phyloP scores from a whole-genome alignment of 2,113 vertebrate genomes.

The Otis tarda region DNA sequence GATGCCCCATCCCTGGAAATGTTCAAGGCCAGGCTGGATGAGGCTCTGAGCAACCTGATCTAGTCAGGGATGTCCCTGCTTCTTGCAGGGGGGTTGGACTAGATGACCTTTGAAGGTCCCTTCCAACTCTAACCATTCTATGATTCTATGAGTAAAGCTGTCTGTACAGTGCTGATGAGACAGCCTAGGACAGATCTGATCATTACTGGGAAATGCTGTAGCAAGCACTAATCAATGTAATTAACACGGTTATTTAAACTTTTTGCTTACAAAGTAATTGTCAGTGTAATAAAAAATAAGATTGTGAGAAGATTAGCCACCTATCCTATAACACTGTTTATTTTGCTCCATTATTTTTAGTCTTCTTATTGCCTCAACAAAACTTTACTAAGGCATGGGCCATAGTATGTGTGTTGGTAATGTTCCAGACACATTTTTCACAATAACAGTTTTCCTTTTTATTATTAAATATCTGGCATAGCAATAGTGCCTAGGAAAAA shows the following conservation, averaged over 20 bases:
- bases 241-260: conserved; percentile 63
- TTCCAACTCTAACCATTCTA: no score
- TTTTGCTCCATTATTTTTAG: conserved; percentile 49
- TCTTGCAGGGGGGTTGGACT: no score
- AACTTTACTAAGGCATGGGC: background rate
- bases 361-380: conserved; percentile 43
- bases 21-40: no score
- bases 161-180: background rate
- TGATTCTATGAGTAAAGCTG: no score
- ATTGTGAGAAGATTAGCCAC: conserved; percentile 56
- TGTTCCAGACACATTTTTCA: conserved; percentile 35
- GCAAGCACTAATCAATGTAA: conserved; percentile 65
- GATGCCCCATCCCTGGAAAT: no score
- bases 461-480: conserved; percentile 58
- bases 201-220: conserved; percentile 40
- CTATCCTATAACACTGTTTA: background rate
- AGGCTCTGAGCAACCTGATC: no score
- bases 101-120: no score
- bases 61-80: no score
- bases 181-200: conserved; percentile 26
- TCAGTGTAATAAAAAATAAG: conserved; percentile 30
- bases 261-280: conserved; percentile 56
- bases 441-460: conserved; percentile 41
- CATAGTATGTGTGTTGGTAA: background rate
- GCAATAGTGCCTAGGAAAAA: background rate